Evolutionary conservation across 2,113 vertebrate species (phyloP).

Genomic region (Sorex fumeus): DNA sequence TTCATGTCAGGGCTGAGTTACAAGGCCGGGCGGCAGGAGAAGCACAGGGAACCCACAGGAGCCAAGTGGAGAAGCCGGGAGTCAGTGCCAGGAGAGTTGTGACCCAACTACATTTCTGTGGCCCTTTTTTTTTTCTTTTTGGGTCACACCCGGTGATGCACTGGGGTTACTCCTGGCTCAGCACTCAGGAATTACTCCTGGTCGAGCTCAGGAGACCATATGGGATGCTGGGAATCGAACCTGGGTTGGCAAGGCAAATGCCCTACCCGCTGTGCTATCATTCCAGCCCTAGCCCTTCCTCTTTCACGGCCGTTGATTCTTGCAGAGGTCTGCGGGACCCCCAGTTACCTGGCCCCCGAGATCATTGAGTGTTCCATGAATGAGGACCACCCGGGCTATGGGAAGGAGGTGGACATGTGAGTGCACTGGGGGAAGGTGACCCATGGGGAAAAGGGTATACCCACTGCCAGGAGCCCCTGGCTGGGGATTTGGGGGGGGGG

Average conservation of each 20-base stretch:
- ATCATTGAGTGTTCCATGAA: conserved; percentile 99
- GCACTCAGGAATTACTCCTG: no score
- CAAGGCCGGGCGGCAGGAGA: neutral
- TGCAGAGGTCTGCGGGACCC: conserved; percentile 97
- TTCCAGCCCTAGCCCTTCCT: no score
- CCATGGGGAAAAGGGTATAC: neutral
- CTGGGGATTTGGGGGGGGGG: no score
- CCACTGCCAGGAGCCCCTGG: neutral
- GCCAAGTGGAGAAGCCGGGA: neutral
- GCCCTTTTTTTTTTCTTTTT: no score
- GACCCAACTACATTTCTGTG: no score
- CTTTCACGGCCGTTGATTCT: neutral
- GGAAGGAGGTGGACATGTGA: conserved; percentile 96
- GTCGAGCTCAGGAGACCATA: no score
- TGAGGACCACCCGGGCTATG: conserved; percentile 92
- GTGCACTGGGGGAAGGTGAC: conserved; percentile 70
- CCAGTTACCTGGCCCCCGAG: conserved; percentile 97
- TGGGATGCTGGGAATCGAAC: no score
- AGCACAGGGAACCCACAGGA: neutral
- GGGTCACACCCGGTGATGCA: no score
- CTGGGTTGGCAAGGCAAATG: no score
- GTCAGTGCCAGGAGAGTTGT: neutral
- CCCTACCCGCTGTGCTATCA: no score
- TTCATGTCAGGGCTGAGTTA: neutral
- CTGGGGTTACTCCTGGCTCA: no score